These are phyloP conservation scores for Paralvinella palmiformis DNA, from an alignment of 1,140 invertebrate species.

Conservation along the genomic window DNA sequence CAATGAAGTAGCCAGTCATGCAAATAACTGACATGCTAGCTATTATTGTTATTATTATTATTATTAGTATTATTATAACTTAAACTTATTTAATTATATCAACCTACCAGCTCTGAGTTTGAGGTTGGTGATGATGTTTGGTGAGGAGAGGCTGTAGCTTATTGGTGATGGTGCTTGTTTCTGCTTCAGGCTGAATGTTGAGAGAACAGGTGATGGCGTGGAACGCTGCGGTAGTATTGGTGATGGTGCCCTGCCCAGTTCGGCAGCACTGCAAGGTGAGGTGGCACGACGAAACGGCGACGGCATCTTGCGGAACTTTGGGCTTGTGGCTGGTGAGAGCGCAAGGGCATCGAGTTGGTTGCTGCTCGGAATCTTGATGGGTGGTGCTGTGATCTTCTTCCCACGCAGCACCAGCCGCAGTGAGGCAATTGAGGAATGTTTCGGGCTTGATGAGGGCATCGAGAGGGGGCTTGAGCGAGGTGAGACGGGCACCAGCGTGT, in stretches of 20 bases:
- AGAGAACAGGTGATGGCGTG: neutral
- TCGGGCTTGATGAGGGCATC: conserved; percentile 30
- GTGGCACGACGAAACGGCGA: conserved; percentile 33
- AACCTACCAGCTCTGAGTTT: conserved; percentile 44
- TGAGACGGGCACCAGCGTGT: conserved; percentile 57
- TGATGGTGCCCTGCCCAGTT: neutral
- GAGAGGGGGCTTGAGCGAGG: conserved; percentile 9
- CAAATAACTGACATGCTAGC: too few species aligned
- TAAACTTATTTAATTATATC: too few species aligned
- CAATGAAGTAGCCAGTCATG: too few species aligned
- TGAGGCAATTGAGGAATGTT: conserved; percentile 30
- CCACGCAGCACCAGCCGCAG: conserved; percentile 22
- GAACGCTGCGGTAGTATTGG: neutral
- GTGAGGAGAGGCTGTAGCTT: conserved; percentile 47
- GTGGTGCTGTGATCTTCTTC: conserved; percentile 12
- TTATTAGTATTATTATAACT: too few species aligned
- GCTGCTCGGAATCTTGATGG: conserved; percentile 11
- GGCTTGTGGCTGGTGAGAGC: conserved; percentile 23
- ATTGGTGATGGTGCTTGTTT: conserved; percentile 43
- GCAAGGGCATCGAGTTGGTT: conserved; percentile 21
- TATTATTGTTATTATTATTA: too few species aligned
- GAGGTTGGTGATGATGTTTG: conserved; percentile 44
- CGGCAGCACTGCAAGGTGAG: neutral
- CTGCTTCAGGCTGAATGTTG: conserved; percentile 37
- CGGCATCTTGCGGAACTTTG: conserved; percentile 30